Percentiles rank a stretch among this genome's conserved stretches.
Conservation (phyloP, 2,113 vertebrate genomes). For the Xyliphius kryptos region DNA sequence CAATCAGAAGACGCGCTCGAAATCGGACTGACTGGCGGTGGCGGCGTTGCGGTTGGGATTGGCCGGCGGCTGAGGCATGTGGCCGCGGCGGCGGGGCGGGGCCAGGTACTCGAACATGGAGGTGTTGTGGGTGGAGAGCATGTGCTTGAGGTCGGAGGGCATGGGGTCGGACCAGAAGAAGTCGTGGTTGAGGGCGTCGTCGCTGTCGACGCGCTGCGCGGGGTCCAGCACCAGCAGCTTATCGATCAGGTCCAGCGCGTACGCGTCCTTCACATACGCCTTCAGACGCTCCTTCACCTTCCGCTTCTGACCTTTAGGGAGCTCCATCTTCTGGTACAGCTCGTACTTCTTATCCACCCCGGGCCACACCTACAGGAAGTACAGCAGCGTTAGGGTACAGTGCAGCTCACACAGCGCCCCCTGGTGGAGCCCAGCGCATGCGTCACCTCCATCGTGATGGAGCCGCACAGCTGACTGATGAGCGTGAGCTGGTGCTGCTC, state of each 20-base stretch:
- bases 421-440: too few relatives aligned
- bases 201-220: constrained; percentile 84
- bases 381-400: not conserved
- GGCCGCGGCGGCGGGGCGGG: constrained; percentile 80
- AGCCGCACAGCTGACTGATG: constrained; percentile 97
- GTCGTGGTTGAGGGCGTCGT: constrained; percentile 92
- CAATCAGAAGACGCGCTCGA: constrained; percentile 86
- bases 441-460: constrained; percentile 81
- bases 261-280: constrained; percentile 94
- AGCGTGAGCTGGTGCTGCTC: constrained; percentile 97
- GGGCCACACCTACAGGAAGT: constrained; percentile 78
- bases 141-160: constrained; percentile 97
- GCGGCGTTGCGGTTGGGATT: constrained; percentile 90
- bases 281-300: constrained; percentile 97
- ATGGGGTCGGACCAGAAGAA: constrained; percentile 99
- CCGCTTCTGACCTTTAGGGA: constrained; percentile 94
- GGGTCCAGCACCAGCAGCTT: constrained; percentile 95
- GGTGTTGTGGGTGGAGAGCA: constrained; percentile 96
- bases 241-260: constrained; percentile 89
- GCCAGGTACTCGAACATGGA: constrained; percentile 99
- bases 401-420: too few relatives aligned
- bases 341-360: constrained; percentile 91
- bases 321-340: constrained; percentile 91
- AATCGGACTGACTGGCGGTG: constrained; percentile 91
- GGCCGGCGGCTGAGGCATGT: constrained; percentile 89